These are phyloP conservation scores for Sussaba pulchella DNA, from an alignment of 2,888 invertebrate genomes.

Conservation along the genomic window DNA sequence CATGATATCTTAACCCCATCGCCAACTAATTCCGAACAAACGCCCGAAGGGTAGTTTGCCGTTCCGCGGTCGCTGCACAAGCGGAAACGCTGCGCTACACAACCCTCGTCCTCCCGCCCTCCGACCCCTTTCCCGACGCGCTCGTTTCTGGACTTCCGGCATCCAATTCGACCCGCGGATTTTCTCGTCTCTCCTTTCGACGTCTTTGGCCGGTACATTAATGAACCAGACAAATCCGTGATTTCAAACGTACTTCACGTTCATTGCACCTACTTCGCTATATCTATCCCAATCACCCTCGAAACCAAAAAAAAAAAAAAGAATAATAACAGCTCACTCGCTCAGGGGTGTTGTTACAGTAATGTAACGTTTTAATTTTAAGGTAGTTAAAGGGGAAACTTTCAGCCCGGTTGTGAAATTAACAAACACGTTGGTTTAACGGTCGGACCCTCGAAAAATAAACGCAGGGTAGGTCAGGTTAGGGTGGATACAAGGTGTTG, in stretches of 20 bases:
- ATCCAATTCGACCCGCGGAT: slow-evolving; percentile 33
- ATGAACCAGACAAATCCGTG: slow-evolving; percentile 4
- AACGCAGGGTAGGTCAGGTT: slow-evolving; percentile 42
- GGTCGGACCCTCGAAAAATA: not conserved
- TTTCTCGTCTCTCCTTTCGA: not conserved
- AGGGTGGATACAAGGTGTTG: slow-evolving; percentile 64
- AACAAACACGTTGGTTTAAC: not conserved
- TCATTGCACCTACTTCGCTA: not conserved
- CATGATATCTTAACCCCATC: slow-evolving; percentile 74
- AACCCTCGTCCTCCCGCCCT: too few relatives aligned
- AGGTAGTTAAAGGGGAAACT: too few relatives aligned
- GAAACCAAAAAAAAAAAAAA: too few relatives aligned
- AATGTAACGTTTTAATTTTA: too few relatives aligned
- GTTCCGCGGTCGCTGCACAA: slow-evolving; percentile 13
- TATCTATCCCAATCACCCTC: not conserved
- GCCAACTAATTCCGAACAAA: slow-evolving; percentile 77
- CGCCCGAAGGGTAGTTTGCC: slow-evolving; percentile 64
- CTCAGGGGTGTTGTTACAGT: too few relatives aligned
- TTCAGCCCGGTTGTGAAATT: not conserved
- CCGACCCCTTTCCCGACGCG: not conserved
- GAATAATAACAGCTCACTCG: too few relatives aligned
- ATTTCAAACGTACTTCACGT: slow-evolving; percentile 3
- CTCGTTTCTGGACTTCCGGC: slow-evolving; percentile 5
- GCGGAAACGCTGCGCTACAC: slow-evolving; percentile 15
- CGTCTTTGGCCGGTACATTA: not conserved